phyloP scores from a whole-genome alignment of 2,113 vertebrate species.

The Helogale parvula region DNA sequence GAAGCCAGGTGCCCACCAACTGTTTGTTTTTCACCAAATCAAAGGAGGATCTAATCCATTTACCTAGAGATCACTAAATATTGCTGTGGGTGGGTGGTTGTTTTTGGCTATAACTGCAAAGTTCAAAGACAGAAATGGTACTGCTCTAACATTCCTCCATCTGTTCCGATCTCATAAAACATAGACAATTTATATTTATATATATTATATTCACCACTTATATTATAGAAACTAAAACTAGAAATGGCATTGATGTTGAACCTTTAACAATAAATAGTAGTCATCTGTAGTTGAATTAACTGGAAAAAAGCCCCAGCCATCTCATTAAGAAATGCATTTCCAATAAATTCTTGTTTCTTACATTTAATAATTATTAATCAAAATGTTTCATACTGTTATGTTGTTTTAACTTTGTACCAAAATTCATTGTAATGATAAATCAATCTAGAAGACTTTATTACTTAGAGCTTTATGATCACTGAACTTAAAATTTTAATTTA shows the following conservation, averaged over 20 bases:
- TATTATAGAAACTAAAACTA: neutral
- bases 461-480: neutral
- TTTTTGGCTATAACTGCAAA: neutral
- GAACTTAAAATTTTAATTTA: slow-evolving; percentile 3
- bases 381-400: neutral
- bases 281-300: neutral
- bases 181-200: neutral
- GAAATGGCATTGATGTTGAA: neutral
- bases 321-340: slow-evolving; percentile 7
- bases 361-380: slow-evolving; percentile 29
- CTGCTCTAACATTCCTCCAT: neutral
- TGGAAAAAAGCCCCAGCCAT: neutral
- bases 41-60: neutral
- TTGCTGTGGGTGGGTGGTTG: neutral
- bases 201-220: neutral
- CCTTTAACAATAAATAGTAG: neutral
- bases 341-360: neutral
- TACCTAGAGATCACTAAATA: neutral
- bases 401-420: slow-evolving; percentile 12
- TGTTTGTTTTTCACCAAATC: neutral
- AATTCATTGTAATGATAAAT: neutral
- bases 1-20: neutral
- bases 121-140: slow-evolving; percentile 18
- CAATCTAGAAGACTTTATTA: slow-evolving; percentile 11
- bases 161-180: neutral